Conservation (phyloP, 2,797 vertebrate species). For the Poeciliopsis infans region DNA sequence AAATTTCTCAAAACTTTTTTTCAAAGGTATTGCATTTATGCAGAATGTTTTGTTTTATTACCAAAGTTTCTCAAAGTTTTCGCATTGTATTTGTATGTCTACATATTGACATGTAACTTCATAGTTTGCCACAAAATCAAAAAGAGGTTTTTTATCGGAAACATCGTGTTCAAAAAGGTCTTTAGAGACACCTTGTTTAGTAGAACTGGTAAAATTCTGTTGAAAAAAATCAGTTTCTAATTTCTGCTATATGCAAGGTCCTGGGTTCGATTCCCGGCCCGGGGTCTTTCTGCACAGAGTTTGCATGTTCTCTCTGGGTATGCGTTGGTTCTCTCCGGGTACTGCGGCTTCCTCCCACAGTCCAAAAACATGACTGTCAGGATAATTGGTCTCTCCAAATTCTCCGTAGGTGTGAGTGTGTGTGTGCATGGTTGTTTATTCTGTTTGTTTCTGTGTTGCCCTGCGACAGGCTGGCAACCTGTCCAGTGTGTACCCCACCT, state of each 20-base stretch:
- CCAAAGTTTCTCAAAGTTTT: not conserved
- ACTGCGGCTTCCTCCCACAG: no score
- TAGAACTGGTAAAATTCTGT: not conserved
- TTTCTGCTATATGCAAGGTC: not conserved
- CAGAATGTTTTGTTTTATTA: not conserved
- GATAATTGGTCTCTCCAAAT: no score
- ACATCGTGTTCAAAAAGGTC: not conserved
- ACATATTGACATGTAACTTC: not conserved
- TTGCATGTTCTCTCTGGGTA: no score
- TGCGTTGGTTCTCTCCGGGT: no score
- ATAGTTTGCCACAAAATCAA: not conserved
- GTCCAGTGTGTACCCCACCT: no score
- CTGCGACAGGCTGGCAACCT: no score
- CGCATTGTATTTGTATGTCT: not conserved
- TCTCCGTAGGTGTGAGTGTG: no score
- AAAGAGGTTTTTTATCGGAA: not conserved
- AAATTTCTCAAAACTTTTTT: slow-evolving; percentile 6
- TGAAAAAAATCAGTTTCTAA: not conserved
- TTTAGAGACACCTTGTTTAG: not conserved
- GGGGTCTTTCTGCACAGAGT: no score
- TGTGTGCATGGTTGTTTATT: no score
- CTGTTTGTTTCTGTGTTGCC: no score
- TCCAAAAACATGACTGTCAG: no score
- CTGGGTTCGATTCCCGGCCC: no score
- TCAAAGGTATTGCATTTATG: not conserved